A percentile compares a stretch with the other conserved stretches of the same genome.
Conservation (phyloP, 2,888 invertebrate genomes). For the Hoplodrina blanda region DNA sequence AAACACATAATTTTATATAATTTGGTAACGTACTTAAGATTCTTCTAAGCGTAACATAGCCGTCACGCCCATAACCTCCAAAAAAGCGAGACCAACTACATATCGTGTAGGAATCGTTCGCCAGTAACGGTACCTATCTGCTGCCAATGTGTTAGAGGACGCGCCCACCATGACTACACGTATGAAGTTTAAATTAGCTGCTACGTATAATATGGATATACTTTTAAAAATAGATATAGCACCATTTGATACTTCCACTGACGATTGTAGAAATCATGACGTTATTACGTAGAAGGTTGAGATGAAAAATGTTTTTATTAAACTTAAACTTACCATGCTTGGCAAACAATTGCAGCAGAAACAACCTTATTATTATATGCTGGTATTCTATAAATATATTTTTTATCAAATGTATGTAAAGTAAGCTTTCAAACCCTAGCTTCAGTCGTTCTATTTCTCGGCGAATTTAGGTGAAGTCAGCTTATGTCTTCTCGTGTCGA, state of each 20-base stretch:
- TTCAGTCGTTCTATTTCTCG: too few species aligned
- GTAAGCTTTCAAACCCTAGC: too few species aligned
- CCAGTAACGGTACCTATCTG: conserved; percentile 40
- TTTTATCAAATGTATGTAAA: too few species aligned
- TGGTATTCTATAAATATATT: too few species aligned
- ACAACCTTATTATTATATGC: too few species aligned
- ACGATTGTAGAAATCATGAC: not conserved
- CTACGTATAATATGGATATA: not conserved
- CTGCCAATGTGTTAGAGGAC: conserved; percentile 44
- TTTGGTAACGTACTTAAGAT: conserved; percentile 33
- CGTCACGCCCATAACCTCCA: conserved; percentile 50
- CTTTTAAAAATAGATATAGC: not conserved
- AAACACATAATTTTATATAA: conserved; percentile 32
- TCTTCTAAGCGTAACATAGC: conserved; percentile 39
- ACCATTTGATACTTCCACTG: not conserved
- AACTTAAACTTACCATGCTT: not conserved
- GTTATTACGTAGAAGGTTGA: not conserved
- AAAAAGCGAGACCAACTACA: conserved; percentile 28
- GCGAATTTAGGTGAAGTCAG: too few species aligned
- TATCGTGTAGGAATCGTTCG: conserved; percentile 24
- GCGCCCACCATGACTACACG: conserved; percentile 46
- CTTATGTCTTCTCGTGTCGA: too few species aligned
- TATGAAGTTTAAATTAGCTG: conserved; percentile 35
- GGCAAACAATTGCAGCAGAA: not conserved
- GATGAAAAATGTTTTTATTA: not conserved